Base-by-base conservation (phyloP, 1,140 invertebrate genomes). In the Oncopeltus fasciatus region DNA sequence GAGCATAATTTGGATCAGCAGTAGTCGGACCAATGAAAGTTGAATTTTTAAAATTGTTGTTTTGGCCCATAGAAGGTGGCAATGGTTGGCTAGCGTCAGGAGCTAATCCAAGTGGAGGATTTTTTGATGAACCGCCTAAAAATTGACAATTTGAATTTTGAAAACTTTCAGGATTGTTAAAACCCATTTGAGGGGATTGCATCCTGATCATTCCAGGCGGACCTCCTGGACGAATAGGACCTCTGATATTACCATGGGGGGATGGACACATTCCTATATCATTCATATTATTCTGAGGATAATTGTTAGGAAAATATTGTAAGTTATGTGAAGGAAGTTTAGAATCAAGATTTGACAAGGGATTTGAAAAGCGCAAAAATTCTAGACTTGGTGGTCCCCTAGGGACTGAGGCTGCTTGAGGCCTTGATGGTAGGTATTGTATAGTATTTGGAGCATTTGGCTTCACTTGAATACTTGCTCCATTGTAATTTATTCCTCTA, bases 371-470 rank as follows among this genome's bases (percentile, higher is more conserved):
- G 57, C 90, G 80, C 63, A 96, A 78, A 74, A 95, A 95, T 64
- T 96, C 92, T 56, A 96, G 76, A 71, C 90, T 92, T 5, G 92
- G 91, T 1, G 89, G 88, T n/a, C 85, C 85, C 58, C 88, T 78
- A 9, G 83, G 78, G 57, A 78, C 78, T 66, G 78, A 73, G 44
- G 80, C 76, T 66, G 82, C 77, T 69, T 90, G 89, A 12, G 89
- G 85, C 74, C 90, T 80, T 38, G 92, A 90, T 26, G 94, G 94
- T 71, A 97, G 82, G 78, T 98, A 98, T 76, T 97, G 94, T 70
- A 98, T 97, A 14, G 94, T 97, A 73, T 97, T 97, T 0, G 94
- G 94, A 1, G 93, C 93, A 75, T 88, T 95, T 1, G 93, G 87
- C 76, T 96, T 96, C 26, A 97, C 93, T 76, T 92, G 88, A 46